Percentiles rank a stretch among this genome's conserved stretches.
phyloP scores from a whole-genome alignment of 2,113 vertebrate genomes.

The Rhabdornis inornatus region DNA sequence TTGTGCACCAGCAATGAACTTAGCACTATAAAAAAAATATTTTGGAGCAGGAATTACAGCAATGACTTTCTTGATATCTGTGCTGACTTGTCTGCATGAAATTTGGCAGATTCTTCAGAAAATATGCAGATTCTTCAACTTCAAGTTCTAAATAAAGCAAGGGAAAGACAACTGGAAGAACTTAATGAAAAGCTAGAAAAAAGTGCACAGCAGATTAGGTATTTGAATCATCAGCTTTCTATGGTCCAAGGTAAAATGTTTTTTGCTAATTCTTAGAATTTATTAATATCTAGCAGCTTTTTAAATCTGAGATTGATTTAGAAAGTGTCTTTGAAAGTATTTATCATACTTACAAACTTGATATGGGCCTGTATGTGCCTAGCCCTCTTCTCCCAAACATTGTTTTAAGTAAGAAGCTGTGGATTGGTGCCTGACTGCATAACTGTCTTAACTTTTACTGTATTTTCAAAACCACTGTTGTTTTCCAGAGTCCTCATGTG shows the following conservation, averaged over 20 bases:
- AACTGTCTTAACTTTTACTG: not conserved
- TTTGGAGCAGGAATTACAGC: not conserved
- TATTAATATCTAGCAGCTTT: not conserved
- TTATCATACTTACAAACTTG: not conserved
- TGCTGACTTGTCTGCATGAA: not conserved
- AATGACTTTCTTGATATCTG: not conserved
- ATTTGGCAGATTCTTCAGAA: slow-evolving; percentile 79
- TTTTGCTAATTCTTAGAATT: not conserved
- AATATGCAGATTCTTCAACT: slow-evolving; percentile 87
- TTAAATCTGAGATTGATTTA: not conserved
- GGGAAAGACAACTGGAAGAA: slow-evolving; percentile 86
- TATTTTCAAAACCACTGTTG: not conserved
- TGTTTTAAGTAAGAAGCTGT: not conserved
- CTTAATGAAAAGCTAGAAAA: slow-evolving; percentile 87
- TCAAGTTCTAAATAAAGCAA: slow-evolving; percentile 89
- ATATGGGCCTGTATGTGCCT: not conserved
- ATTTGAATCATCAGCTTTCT: slow-evolving; percentile 90
- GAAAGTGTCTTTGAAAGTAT: not conserved
- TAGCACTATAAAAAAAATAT: not conserved
- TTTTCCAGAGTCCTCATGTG: not conserved
- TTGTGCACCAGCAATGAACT: not conserved
- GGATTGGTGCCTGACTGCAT: not conserved
- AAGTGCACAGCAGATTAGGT: slow-evolving; percentile 85
- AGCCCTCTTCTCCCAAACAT: fast-evolving
- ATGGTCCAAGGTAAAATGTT: slow-evolving; percentile 83